Base-by-base conservation (phyloP, 2,888 invertebrate species). In the Macrosiphum euphorbiae region DNA sequence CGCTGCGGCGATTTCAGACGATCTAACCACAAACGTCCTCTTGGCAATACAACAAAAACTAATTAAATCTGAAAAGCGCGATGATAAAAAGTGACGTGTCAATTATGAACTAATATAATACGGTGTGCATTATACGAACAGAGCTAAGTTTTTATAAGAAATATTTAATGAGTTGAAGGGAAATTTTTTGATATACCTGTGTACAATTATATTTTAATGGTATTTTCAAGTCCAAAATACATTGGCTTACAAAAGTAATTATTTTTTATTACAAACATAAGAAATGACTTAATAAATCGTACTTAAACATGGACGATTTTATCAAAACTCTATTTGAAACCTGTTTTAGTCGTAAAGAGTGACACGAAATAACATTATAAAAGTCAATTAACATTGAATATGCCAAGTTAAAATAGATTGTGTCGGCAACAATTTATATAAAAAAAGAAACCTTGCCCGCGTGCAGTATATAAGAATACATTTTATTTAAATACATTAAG, bases 351-450 rank as follows among this genome's bases (percentile, higher is more conserved):
- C 35, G 35, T 20, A 78, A 78, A 78, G 28, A 86, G 44, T 86
- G 47, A 28, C 86, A 86, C 28, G 13, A 86, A 86, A 88, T 88
- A 52, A 91, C 84, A 41, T 84, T 41, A 78, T 90, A 84, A 91
- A 78, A 91, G 84, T 91, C 90, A 91, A 91, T 91, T 84, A 91
- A 84, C 52, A 50, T 84, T 35, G 41, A 84, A 52, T 91, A 91
- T 8, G 28, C 52, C 52, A n/a, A 61, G 26, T 41, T 90, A 11
- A 58, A 44, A 89, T n/a, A 89, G 26, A 28, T 89, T 58, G 58
- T 67, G 67, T 50, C 24, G 24, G n/a, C 47, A 35, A 47, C 26
- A 28, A 89, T 61, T 35, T 67, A 47, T 50, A 67, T 11, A 67
- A 90, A 90, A 47, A 41, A 88, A 35, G n/a, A 35, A 78, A 78